A percentile compares a stretch with the other conserved stretches of the same genome.
phyloP scores from a whole-genome alignment of 2,797 vertebrate species.

The Myotis vivesi region DNA sequence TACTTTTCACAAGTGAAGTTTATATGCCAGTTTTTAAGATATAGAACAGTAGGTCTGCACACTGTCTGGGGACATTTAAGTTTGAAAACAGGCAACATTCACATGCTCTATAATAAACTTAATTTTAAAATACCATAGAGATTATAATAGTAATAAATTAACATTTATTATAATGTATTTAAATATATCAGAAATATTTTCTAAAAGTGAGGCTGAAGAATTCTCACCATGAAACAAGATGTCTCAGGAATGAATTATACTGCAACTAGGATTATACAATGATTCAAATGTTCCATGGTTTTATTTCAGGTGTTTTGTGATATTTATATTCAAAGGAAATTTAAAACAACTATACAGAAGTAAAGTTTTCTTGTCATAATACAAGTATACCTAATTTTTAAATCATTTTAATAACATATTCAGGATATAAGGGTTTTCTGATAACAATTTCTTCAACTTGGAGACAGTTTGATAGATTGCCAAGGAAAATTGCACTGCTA shows the following conservation, averaged over 20 bases:
- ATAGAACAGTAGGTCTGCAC: background rate
- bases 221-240: conserved; percentile 58
- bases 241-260: conserved; percentile 47
- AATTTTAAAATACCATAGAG: conserved; percentile 71
- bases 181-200: conserved; percentile 68
- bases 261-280: conserved; percentile 27
- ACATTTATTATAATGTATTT: conserved; percentile 66
- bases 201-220: conserved; percentile 57
- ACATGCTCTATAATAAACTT: conserved; percentile 68
- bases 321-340: conserved; percentile 36
- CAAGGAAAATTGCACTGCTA: background rate
- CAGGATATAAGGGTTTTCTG: conserved; percentile 1
- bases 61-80: conserved; percentile 2
- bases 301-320: conserved; percentile 29
- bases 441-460: conserved; percentile 23
- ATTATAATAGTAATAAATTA: conserved; percentile 74
- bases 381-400: background rate
- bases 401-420: background rate
- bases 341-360: conserved; percentile 1
- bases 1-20: background rate
- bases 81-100: conserved; percentile 62
- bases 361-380: conserved; percentile 47
- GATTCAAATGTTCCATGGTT: background rate
- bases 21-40: conserved; percentile 26
- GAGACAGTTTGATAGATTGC: background rate